These are phyloP conservation scores for Phocides pigmalion DNA, from an alignment of 1,140 invertebrate species.

Conservation along the genomic window DNA sequence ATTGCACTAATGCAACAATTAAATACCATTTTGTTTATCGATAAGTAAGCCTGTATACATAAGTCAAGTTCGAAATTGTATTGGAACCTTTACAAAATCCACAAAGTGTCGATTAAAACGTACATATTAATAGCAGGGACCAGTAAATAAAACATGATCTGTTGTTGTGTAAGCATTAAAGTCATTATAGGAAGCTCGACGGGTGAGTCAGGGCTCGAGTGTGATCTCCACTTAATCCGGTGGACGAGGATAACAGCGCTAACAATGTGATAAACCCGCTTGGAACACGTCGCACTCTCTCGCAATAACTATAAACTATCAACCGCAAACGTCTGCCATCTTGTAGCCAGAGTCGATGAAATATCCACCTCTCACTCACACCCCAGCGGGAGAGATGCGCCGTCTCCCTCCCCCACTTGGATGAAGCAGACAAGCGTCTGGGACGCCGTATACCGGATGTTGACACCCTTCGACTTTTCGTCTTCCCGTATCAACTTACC, in stretches of 20 bases:
- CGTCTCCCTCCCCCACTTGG: slow-evolving; percentile 58
- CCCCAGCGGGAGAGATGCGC: slow-evolving; percentile 41
- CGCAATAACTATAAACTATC: slow-evolving; percentile 83
- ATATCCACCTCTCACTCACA: slow-evolving; percentile 69
- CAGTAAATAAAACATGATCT: slow-evolving; percentile 38
- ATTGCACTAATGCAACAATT: background rate
- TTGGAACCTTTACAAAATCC: no score
- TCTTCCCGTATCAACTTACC: slow-evolving; percentile 43
- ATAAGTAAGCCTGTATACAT: no score
- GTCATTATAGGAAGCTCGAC: slow-evolving; percentile 41
- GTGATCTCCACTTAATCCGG: slow-evolving; percentile 75
- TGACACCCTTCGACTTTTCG: slow-evolving; percentile 46
- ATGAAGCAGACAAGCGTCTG: slow-evolving; percentile 56
- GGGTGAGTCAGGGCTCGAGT: slow-evolving; percentile 48
- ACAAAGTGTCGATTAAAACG: no score
- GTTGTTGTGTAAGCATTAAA: slow-evolving; percentile 51
- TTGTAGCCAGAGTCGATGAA: slow-evolving; percentile 78
- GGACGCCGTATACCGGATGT: slow-evolving; percentile 43
- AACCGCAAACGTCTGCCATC: slow-evolving; percentile 82
- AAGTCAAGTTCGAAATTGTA: no score
- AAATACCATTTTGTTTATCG: no score
- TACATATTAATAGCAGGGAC: background rate
- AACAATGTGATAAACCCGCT: slow-evolving; percentile 80
- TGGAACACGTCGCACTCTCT: slow-evolving; percentile 72
- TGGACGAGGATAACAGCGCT: slow-evolving; percentile 78